A percentile compares a stretch with the other conserved stretches of the same genome.
phyloP scores from a whole-genome alignment of 2,888 invertebrate genomes.

The Chironomus tentans region DNA sequence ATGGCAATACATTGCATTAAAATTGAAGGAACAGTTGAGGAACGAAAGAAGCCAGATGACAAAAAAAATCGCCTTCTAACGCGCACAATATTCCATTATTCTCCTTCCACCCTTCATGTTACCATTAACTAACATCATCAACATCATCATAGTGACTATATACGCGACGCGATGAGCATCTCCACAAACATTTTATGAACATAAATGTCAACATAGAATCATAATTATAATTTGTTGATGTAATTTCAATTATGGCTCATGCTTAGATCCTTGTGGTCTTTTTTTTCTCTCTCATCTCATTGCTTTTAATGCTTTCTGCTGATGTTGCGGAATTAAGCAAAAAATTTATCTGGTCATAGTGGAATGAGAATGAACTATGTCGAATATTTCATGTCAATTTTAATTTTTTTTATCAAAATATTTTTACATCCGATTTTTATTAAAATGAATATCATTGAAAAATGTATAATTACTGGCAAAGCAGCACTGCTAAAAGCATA shows the following conservation, averaged over 20 bases:
- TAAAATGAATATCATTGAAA: no score
- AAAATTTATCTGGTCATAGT: no score
- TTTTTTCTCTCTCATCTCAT: not conserved
- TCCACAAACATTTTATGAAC: not conserved
- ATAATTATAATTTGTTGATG: conserved; percentile 24
- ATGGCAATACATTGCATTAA: not conserved
- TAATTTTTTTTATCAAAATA: not conserved
- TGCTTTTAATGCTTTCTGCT: not conserved
- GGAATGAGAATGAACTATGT: no score
- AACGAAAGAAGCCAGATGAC: conserved; percentile 13
- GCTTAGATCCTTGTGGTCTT: not conserved
- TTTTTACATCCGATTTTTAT: no score
- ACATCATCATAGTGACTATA: not conserved
- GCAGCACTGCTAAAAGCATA: no score
- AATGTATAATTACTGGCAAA: no score
- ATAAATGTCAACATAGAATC: conserved; percentile 22
- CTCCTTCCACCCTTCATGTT: not conserved
- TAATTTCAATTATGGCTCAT: conserved; percentile 15
- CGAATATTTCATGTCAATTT: not conserved
- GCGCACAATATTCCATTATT: not conserved
- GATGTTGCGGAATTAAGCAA: not conserved
- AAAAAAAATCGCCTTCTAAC: not conserved
- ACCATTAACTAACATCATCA: not conserved
- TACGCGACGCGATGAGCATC: not conserved
- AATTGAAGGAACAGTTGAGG: not conserved